phyloP scores from a whole-genome alignment of 1,140 invertebrate genomes.

The Microplitis mediator region DNA sequence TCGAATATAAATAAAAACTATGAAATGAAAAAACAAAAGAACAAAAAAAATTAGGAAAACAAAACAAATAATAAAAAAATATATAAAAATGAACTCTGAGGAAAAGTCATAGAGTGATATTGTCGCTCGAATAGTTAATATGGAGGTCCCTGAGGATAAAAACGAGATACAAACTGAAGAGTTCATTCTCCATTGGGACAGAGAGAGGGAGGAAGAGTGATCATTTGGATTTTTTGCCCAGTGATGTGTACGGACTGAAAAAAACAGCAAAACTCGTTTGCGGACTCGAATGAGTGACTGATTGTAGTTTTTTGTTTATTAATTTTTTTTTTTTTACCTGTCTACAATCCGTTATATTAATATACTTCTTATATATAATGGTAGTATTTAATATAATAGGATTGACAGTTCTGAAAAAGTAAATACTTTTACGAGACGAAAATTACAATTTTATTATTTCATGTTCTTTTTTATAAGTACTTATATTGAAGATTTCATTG shows the following conservation, averaged over 20 bases:
- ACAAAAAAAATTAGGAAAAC: too few species aligned
- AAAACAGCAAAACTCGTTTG: background rate
- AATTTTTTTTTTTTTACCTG: too few species aligned
- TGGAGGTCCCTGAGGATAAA: background rate
- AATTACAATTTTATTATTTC: too few species aligned
- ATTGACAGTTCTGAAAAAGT: too few species aligned
- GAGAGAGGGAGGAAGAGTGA: background rate
- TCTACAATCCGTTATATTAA: too few species aligned
- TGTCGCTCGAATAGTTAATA: background rate
- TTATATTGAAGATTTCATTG: background rate
- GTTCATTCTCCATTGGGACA: background rate
- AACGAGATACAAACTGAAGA: background rate
- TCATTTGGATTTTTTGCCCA: too few species aligned
- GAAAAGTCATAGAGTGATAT: background rate
- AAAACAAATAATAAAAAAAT: background rate
- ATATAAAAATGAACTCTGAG: background rate
- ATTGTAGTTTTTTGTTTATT: background rate
- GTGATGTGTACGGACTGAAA: background rate
- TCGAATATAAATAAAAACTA: background rate
- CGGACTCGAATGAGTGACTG: background rate
- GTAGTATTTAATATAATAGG: too few species aligned
- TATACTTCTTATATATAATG: too few species aligned
- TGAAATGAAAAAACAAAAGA: background rate
- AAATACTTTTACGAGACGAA: too few species aligned
- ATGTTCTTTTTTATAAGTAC: background rate